These are phyloP conservation scores for Rhynchotus rufescens DNA, from an alignment of 2,797 vertebrate genomes.

Conservation along the genomic window DNA sequence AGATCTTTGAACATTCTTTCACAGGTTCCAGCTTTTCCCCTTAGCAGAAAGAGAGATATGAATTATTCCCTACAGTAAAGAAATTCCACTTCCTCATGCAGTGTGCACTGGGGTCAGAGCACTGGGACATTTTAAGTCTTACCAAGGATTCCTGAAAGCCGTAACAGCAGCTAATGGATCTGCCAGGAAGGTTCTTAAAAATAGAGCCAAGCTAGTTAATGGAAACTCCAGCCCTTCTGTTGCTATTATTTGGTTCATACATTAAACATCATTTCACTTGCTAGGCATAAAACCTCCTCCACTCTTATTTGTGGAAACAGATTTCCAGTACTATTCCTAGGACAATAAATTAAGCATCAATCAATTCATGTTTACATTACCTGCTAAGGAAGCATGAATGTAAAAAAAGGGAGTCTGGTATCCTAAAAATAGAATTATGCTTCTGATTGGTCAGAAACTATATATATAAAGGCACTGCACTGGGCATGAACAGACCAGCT, in stretches of 20 bases:
- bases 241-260: conserved; percentile 49
- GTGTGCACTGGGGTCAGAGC: conserved; percentile 22
- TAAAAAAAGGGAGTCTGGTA: neutral
- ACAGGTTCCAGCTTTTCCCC: neutral
- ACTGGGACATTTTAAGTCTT: conserved; percentile 21
- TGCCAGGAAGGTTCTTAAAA: conserved; percentile 69
- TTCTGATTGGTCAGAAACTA: neutral
- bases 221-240: conserved; percentile 66
- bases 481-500: neutral
- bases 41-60: conserved; percentile 31
- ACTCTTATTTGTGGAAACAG: conserved; percentile 16
- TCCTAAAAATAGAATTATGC: neutral
- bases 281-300: conserved; percentile 49
- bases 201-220: conserved; percentile 63
- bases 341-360: conserved; percentile 51
- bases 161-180: conserved; percentile 62
- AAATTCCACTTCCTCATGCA: neutral
- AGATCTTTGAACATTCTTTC: neutral
- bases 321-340: conserved; percentile 30
- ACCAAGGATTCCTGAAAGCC: conserved; percentile 53
- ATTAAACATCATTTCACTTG: conserved; percentile 53
- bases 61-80: conserved; percentile 45
- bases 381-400: neutral
- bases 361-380: neutral
- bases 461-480: neutral